Evolutionary conservation across 2,888 invertebrate genomes (phyloP), one percentile per base, ranked within the genome.

Genomic region (Deroplatys truncata): DNA sequence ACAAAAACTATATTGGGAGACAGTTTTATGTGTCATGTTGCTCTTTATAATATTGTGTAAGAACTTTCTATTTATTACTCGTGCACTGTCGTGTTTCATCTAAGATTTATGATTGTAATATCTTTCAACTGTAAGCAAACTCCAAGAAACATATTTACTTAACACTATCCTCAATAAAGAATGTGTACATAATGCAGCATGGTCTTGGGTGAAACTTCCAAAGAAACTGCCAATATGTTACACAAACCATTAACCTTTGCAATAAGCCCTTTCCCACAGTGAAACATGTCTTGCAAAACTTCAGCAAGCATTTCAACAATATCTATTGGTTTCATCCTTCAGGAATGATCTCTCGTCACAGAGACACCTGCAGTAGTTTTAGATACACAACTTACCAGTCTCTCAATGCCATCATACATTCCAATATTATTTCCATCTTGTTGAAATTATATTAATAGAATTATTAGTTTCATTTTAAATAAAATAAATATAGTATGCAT

Each of bases 101-200:
- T 72, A 72, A 72, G 56, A 72, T 72, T 72, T 28, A 82, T 72
- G 31, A 86, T 43, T 86, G 86, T 82, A 72, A 86, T 29, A 86
- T 72, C 82, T 86, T 31, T 83, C 20, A 72, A 84, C 88, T 84
- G 88, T 88, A 88, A 88, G 88, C 56, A 88, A 88, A 88, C 88
- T 88, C 88, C 88, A 88, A 88, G 84, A 88, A 28, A 84, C 20
- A 84, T 88, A 88, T 88, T 86, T 86, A 86, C 86, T 82, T 86
- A 86, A 56, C 29, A 29, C 56, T 86, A 31, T 43, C 28, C 31
- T 82, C 82, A 25, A 72, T 72, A 86, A 29, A 49, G 5, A 28
- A 56, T 86, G 49, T 86, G 86, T 25, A 86, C 29, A 86, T 82
- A 72, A 82, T 82, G 82, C 82, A 86, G n/a, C 31, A 35, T 82